These are phyloP conservation scores for Porites evermanni DNA, from an alignment of 92 coral and sea anemone genomes.

Conservation along the genomic window DNA sequence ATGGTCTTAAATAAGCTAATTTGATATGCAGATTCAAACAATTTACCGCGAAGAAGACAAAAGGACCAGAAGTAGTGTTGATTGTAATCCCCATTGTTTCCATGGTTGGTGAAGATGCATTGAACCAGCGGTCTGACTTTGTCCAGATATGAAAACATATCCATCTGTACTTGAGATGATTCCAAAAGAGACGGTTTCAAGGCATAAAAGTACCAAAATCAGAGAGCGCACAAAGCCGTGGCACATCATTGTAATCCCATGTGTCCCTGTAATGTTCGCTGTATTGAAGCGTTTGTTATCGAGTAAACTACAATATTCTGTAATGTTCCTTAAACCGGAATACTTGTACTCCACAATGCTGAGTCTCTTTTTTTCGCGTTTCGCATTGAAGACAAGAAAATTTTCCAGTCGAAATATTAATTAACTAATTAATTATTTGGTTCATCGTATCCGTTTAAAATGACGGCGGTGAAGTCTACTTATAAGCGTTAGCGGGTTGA, in stretches of 20 bases:
- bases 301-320: no score
- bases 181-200: slow-evolving; percentile 7
- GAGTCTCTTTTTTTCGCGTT: no score
- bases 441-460: no score
- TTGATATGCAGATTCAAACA: background rate
- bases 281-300: no score
- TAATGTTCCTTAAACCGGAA: no score
- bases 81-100: slow-evolving; percentile 11
- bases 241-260: background rate
- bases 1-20: slow-evolving; percentile 2
- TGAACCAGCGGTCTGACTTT: slow-evolving; percentile 4
- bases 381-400: no score
- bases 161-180: background rate
- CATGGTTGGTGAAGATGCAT: slow-evolving; percentile 1
- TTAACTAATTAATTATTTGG: no score
- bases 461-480: no score
- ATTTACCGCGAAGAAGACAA: slow-evolving; percentile 5
- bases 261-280: no score
- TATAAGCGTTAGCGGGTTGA: no score
- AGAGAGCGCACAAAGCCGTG: slow-evolving; percentile 10
- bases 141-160: background rate
- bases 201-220: slow-evolving; percentile 9
- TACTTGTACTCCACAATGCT: no score
- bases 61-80: slow-evolving; percentile 4
- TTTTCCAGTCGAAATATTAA: no score